Evolutionary conservation across 2,888 invertebrate species (phyloP), one percentile per base, ranked within the genome.

Genomic region (Acanthacorydalis orientalis): DNA sequence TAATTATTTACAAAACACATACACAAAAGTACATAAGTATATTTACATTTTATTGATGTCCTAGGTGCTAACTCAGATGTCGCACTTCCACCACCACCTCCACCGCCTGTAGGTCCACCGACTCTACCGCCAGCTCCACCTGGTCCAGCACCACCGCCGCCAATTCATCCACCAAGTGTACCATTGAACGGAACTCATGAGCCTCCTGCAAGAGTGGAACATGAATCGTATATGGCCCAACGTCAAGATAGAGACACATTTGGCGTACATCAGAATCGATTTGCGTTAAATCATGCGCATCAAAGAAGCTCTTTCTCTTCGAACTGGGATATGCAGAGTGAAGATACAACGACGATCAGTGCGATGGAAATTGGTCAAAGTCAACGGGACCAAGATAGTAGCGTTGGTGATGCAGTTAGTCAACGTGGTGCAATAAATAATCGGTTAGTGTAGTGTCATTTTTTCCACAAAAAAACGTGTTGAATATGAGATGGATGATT

Each of bases 161-260:
- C 77, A 10, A 64, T 72, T 52, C 63, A 72, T 52, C 70, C 73
- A 50, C 64, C 72, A 57, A 68, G n/a, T 44, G 39, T 31, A 46
- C 38, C 38, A 32, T n/a, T 12, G 10, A 37, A 12, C 9, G 16
- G 15, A 35, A 14, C 14, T 9, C 77, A 74, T 44, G 80, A 77
- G 46, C 81, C 78, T 1, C 78, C 78, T 4, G 74, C 78, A 0
- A 80, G 82, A 0, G 73, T 78, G 33, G 78, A 80, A 53, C 75
- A 77, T 0, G 72, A 57, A 1, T 72, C 75, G 0, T 82, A 81
- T 55, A 79, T 82, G 54, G 78, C 80, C 51, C 68, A 77, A 43
- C 70, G 82, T 2, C 78, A 82, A 54, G 81, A 82, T 55, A 66
- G 80, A 31, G 82, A 81, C 55, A 82, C 82, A 0, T 81, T 81